Evolutionary conservation across 2,797 vertebrate species (phyloP), one percentile per base, ranked within the genome.

Genomic region (Neosilurus hyrtlii): DNA sequence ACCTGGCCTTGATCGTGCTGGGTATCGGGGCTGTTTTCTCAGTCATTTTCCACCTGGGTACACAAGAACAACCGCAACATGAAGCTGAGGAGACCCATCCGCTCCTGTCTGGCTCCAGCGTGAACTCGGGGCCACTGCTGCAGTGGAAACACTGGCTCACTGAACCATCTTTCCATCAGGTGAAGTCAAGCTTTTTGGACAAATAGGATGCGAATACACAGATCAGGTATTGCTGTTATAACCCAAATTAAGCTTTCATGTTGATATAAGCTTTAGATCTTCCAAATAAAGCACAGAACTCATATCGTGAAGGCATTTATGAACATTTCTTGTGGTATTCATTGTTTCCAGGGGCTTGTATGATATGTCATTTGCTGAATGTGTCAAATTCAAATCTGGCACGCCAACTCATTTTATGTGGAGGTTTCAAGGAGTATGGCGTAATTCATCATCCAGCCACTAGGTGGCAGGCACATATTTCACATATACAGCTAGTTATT

Each of bases 81-180:
- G 82, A 83, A 26, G 67, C 9, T 0, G 83, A 84, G 0, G 93
- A 92, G 6, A 85, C 82, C 0, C 88, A 91, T 0, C 90, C 91
- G 0, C 81, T 92, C 71, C 9, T 95, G 86, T 84, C 82, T 20
- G 0, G 51, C 79, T 6, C 84, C 82, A 59, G 73, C 0, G 24
- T 72, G 1, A 59, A 1, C 0, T 62, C 84, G 4, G n/a, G 20
- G 0, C 20, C 86, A 0, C 51, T 93, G 24, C 89, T 97, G n/a
- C 84, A 80, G 63, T 92, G 92, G 91, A 91, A 89, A 24, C 78
- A 90, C 3, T 91, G 91, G 91, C 73, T 92, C 52, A 87, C 83
- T 84, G 95, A 98, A 67, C 93, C 95, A 0, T 93, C 96, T 49
- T 97, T 97, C 89, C 96, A 96, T 86, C 96, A 97, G 95, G 97